These are phyloP conservation scores for Spinus pinus DNA, from an alignment of 2,797 vertebrate species.

Conservation along the genomic window DNA sequence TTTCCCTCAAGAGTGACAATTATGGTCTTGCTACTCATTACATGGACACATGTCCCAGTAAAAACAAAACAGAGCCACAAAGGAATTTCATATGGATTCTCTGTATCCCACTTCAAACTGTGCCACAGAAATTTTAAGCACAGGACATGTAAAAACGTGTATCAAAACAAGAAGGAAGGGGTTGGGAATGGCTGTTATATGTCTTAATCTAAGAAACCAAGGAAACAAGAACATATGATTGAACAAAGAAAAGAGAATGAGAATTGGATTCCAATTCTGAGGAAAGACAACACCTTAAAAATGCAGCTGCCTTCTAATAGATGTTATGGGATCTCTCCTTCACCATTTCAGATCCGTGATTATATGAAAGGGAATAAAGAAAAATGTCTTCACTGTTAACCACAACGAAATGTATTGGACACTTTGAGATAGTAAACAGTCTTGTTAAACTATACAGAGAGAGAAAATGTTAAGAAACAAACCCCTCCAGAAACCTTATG, in stretches of 20 bases:
- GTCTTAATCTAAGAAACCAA: not conserved
- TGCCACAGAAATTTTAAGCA: not conserved
- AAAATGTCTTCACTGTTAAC: not conserved
- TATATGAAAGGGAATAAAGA: not conserved
- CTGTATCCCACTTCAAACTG: not conserved
- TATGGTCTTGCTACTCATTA: not conserved
- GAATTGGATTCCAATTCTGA: not conserved
- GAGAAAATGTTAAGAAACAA: not conserved
- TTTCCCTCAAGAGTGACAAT: constrained; percentile 5
- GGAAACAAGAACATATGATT: not conserved
- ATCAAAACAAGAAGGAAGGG: not conserved
- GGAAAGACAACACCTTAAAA: not conserved
- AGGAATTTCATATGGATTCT: not conserved
- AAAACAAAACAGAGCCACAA: constrained; percentile 14
- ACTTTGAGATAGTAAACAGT: not conserved
- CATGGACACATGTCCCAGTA: not conserved
- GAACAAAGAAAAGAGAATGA: not conserved
- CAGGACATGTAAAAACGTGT: not conserved
- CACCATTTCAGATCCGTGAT: not conserved
- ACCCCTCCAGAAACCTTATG: not conserved
- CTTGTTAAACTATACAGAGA: not conserved
- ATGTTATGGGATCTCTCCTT: not conserved
- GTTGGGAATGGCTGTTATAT: not conserved
- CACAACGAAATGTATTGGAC: not conserved
- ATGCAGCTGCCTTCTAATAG: not conserved